A percentile compares a stretch with the other conserved stretches of the same genome.
These are phyloP conservation scores for Drosophila orena DNA, from an alignment of 1,140 invertebrate genomes.

Conservation along the genomic window DNA sequence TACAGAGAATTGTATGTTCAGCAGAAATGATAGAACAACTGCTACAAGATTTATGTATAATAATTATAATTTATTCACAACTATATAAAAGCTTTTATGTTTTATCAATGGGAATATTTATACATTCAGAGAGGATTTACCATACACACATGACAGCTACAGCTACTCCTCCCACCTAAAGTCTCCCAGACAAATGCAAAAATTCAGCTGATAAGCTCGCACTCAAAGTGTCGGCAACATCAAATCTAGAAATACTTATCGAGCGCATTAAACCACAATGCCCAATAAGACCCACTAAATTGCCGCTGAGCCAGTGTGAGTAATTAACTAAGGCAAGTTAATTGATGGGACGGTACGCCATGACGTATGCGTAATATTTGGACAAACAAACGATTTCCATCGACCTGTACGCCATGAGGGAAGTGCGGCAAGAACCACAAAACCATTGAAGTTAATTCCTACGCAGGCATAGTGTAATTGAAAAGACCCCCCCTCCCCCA, in stretches of 20 bases:
- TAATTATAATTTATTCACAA: neutral
- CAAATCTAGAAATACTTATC: conserved; percentile 34
- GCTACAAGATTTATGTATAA: neutral
- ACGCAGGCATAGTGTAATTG: conserved; percentile 7
- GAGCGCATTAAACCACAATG: conserved; percentile 25
- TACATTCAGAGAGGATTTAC: neutral
- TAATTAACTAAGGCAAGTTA: conserved; percentile 55
- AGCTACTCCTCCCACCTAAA: neutral
- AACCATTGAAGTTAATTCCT: conserved; percentile 30
- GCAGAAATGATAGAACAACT: neutral
- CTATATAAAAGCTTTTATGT: neutral
- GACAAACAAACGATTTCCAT: conserved; percentile 43
- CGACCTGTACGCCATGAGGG: conserved; percentile 1
- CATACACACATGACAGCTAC: neutral
- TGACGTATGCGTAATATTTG: conserved; percentile 66
- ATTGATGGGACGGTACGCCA: conserved; percentile 54
- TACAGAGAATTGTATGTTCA: neutral
- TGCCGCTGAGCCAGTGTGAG: conserved; percentile 20
- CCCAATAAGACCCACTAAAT: conserved; percentile 52
- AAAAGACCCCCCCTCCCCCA: neutral
- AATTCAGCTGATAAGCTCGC: conserved; percentile 12
- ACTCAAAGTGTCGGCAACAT: conserved; percentile 42
- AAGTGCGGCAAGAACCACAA: neutral
- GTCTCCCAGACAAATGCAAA: conserved; percentile 1
- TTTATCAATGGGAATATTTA: neutral